Evolutionary conservation across 37 sponge, comb jelly and placozoan species (phyloP).

Genomic region (Halisarca cf. caerulea): DNA sequence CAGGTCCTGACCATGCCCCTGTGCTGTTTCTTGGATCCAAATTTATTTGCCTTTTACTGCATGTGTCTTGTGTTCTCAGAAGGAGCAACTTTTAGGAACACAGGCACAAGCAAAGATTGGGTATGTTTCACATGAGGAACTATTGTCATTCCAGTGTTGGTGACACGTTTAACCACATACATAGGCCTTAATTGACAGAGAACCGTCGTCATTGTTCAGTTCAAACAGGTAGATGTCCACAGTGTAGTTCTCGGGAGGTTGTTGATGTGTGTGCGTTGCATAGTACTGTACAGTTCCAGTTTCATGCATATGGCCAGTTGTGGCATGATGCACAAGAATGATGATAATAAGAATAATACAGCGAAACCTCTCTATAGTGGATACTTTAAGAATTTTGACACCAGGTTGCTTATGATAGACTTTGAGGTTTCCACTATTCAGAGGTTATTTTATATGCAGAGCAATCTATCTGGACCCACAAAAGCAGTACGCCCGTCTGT

Average conservation of each 20-base stretch:
- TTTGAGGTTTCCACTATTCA: no score
- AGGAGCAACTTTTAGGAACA: neutral
- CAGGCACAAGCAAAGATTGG: neutral
- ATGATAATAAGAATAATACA: no score
- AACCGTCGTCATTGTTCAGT: neutral
- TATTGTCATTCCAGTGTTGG: neutral
- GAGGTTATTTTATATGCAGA: no score
- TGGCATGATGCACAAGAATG: no score
- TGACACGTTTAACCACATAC: neutral
- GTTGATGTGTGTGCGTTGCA: no score
- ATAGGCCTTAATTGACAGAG: neutral
- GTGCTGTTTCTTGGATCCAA: neutral
- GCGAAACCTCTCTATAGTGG: no score
- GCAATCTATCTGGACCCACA: no score
- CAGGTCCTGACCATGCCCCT: neutral
- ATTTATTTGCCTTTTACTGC: neutral
- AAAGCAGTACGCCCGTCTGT: no score
- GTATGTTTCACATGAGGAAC: neutral
- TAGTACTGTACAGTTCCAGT: no score
- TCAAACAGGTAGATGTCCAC: constrained; percentile 41
- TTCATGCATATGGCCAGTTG: no score
- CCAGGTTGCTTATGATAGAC: no score
- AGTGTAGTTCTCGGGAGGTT: neutral
- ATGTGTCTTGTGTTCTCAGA: neutral
- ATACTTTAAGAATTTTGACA: no score